Base-by-base conservation (phyloP, 2,797 vertebrate genomes). In the Smutsia gigantea region DNA sequence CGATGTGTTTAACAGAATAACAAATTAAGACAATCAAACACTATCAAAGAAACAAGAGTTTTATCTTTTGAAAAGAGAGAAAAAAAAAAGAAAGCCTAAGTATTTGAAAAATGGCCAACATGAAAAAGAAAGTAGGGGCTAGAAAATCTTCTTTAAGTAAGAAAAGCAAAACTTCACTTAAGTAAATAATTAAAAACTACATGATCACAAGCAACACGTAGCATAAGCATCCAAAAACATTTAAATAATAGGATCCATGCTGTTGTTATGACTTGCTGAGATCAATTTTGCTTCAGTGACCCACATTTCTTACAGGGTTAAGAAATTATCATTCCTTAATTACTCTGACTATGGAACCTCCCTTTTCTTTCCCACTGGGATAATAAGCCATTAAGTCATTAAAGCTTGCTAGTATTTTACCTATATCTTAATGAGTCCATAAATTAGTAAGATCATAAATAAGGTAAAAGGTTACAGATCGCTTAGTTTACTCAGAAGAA, bases 161-260 rank as follows among this genome's bases (percentile, higher is more conserved):
- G 39, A 69, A 82, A 90, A n/a, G n/a, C n/a, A n/a, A n/a, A n/a
- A n/a, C 25, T 90, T 79, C 21, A 59, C 51, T 59, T 31, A 77
- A 59, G 29, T 72, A 72, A 87, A 87, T 53, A 89, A 78, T 42
- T 89, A 55, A 66, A 66, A 66, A 78, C 61, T 66, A 78, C 53
- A 4, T 66, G 37, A 78, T 78, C 39, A 61, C 12, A 49, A 71
- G 39, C 71, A 90, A 71, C 57, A 59, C 18, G 42, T 51, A 84
- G 81, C 10, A 68, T 53, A 68, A 68, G 37, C 49, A 29, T 53
- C 46, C 53, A n/a, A n/a, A n/a, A n/a, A n/a, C n/a, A n/a, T 27
- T 53, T 99, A 42, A 42, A 42, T 42, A 42, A 42, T n/a, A 79
- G 66, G 42, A 93, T 34, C 29, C 63, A 79, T 23, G 13, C 27